Conservation (phyloP, 1,140 invertebrate species). For the Doryteuthis pealeii region DNA sequence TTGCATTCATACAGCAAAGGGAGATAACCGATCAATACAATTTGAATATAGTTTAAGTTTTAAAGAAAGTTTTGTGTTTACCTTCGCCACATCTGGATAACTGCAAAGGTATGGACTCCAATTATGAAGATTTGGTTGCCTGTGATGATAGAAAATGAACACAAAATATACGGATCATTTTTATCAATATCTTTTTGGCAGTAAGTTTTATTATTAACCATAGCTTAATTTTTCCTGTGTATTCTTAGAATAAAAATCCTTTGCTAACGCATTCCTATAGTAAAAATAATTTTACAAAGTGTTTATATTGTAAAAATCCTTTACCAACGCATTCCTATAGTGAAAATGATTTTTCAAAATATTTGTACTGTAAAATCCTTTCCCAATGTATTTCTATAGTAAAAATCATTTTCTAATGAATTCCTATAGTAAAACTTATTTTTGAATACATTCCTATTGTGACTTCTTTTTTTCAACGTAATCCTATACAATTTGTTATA, state of each 20-base stretch:
- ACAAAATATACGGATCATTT: neutral
- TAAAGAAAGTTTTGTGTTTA: slow-evolving; percentile 26
- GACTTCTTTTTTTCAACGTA: no score
- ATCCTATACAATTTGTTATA: no score
- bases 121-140: slow-evolving; percentile 51
- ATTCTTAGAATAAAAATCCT: neutral
- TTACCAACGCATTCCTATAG: no score
- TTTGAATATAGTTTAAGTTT: neutral
- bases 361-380: no score
- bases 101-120: slow-evolving; percentile 52
- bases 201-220: neutral
- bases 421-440: no score
- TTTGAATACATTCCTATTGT: no score
- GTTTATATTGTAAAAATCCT: no score
- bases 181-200: neutral
- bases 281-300: no score
- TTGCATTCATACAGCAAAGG: neutral
- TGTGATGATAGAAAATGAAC: slow-evolving; percentile 23
- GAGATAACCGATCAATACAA: neutral
- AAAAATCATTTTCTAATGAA: no score
- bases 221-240: neutral
- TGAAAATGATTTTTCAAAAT: no score
- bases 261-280: no score
- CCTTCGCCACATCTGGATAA: slow-evolving; percentile 48
- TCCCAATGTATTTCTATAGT: no score